A percentile compares a stretch with the other conserved stretches of the same genome.
phyloP scores from a whole-genome alignment of 2,797 vertebrate genomes.

The Florisuga fusca region DNA sequence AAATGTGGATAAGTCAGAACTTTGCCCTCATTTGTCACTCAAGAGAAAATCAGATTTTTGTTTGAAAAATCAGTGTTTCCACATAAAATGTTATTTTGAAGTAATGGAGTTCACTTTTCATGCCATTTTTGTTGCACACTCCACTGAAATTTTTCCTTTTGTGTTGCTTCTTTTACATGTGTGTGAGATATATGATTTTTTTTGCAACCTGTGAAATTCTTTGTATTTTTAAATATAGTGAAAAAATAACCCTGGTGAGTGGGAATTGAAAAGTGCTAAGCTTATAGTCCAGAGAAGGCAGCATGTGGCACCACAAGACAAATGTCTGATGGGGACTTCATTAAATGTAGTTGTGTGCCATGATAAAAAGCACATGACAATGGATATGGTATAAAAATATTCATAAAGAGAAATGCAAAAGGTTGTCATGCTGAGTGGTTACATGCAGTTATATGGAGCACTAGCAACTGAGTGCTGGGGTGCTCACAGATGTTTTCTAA shows the following conservation, averaged over 20 bases:
- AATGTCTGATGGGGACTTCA: constrained; percentile 81
- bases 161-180: background rate
- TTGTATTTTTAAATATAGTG: constrained; percentile 64
- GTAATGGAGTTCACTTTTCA: background rate
- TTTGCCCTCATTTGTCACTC: background rate
- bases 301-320: constrained; percentile 59
- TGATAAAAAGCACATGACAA: constrained; percentile 82
- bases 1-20: background rate
- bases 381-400: constrained; percentile 85
- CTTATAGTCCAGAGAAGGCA: constrained; percentile 73
- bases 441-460: constrained; percentile 78
- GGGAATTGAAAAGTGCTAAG: constrained; percentile 67
- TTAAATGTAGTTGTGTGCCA: constrained; percentile 79
- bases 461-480: constrained; percentile 74
- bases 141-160: background rate
- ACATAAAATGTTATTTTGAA: background rate
- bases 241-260: constrained; percentile 5
- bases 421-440: constrained; percentile 81
- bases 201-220: constrained; percentile 67
- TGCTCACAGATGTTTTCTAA: constrained; percentile 75
- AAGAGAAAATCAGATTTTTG: background rate
- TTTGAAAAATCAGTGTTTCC: background rate
- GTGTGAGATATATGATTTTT: constrained; percentile 46
- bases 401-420: constrained; percentile 84
- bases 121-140: background rate